Conservation (phyloP, 2,888 invertebrate species). For the Reticulitermes lucifugus region DNA sequence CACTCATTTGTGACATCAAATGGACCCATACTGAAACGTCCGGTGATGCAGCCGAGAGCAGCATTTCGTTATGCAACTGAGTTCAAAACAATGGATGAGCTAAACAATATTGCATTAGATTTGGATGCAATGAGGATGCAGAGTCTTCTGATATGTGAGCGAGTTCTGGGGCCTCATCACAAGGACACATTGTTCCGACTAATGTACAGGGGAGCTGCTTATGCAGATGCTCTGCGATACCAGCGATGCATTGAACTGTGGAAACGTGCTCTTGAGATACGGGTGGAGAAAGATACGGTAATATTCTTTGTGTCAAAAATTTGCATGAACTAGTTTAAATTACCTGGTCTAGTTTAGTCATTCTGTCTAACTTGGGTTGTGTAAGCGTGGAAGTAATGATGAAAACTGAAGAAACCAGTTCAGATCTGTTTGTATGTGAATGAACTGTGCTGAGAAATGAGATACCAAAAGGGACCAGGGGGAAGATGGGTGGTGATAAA, state of each 20-base stretch:
- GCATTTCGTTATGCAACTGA: constrained; percentile 79
- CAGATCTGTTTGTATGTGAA: too few relatives aligned
- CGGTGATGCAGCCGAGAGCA: constrained; percentile 68
- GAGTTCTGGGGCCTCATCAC: constrained; percentile 87
- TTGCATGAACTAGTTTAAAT: not conserved
- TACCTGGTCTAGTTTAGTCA: not conserved
- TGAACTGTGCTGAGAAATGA: too few relatives aligned
- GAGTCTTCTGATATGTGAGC: constrained; percentile 87
- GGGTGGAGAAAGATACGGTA: constrained; percentile 83
- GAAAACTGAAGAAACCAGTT: too few relatives aligned
- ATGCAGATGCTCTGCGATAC: constrained; percentile 70
- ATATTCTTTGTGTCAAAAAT: constrained; percentile 58
- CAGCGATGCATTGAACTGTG: constrained; percentile 90
- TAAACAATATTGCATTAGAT: constrained; percentile 80
- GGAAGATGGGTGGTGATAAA: too few relatives aligned
- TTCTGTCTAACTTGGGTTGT: not conserved
- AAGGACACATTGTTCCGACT: constrained; percentile 87
- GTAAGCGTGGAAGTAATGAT: not conserved
- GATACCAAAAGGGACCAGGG: too few relatives aligned
- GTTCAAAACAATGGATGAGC: constrained; percentile 78
- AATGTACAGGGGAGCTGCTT: constrained; percentile 73
- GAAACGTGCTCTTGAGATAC: constrained; percentile 83
- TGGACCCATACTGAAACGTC: constrained; percentile 66
- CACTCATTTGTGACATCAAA: constrained; percentile 57
- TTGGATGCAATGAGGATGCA: constrained; percentile 89